Evolutionary conservation across 2,113 vertebrate species (phyloP).

Genomic region (Indicator maculatus): DNA sequence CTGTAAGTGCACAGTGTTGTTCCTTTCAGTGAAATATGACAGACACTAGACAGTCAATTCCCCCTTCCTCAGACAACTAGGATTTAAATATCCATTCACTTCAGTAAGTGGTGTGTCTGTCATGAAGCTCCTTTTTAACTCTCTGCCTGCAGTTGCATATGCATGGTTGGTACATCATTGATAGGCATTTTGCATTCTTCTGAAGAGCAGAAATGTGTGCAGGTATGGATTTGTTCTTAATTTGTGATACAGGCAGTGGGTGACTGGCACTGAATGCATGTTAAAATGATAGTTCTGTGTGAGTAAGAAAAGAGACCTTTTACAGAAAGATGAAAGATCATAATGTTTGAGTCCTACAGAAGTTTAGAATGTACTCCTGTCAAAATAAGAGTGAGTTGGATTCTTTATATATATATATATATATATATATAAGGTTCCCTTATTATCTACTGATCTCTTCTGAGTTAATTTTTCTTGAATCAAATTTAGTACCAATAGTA

Average conservation of each 20-base stretch:
- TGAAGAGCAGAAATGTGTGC: background rate
- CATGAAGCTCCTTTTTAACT: constrained; percentile 32
- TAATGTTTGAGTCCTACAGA: background rate
- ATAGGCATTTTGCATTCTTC: background rate
- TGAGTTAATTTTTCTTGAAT: background rate
- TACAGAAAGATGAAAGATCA: background rate
- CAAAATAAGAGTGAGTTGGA: background rate
- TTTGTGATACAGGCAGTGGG: background rate
- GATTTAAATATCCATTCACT: constrained; percentile 56
- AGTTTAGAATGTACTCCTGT: background rate
- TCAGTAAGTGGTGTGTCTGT: constrained; percentile 10
- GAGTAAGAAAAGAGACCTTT: background rate
- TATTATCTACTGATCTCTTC: background rate
- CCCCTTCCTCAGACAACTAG: constrained; percentile 10
- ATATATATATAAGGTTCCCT: background rate
- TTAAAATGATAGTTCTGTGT: background rate
- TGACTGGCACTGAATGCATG: background rate
- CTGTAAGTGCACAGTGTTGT: constrained; percentile 21
- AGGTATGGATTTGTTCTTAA: background rate
- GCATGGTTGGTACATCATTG: background rate
- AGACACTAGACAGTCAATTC: constrained; percentile 36
- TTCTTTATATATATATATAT: background rate
- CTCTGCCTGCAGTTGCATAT: background rate
- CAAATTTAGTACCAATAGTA: background rate
- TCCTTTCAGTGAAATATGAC: constrained; percentile 36